Conservation (phyloP, 2,113 vertebrate genomes). For the Xiphophorus hellerii region DNA sequence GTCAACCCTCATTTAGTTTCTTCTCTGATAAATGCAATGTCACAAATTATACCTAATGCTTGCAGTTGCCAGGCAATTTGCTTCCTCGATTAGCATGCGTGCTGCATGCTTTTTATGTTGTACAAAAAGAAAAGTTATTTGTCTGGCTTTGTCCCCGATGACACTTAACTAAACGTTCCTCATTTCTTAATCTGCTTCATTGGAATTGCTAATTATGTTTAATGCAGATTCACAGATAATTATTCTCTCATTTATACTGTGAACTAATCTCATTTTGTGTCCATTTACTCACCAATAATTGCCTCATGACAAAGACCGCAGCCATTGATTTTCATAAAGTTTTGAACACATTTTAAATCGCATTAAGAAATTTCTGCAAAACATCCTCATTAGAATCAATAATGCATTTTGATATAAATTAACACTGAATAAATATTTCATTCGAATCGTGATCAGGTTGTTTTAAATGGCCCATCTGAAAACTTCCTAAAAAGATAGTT, state of each 20-base stretch:
- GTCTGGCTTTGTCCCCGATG: constrained; percentile 58
- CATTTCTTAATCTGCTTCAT: constrained; percentile 64
- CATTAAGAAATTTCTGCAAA: constrained; percentile 21
- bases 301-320: constrained; percentile 29
- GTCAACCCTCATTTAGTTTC: constrained; percentile 51
- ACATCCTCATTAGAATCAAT: constrained; percentile 32
- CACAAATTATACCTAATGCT: constrained; percentile 40
- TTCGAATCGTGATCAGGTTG: not conserved
- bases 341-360: constrained; percentile 31
- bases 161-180: constrained; percentile 60
- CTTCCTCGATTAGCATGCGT: constrained; percentile 59
- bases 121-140: constrained; percentile 37
- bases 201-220: constrained; percentile 70
- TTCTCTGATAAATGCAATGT: constrained; percentile 51
- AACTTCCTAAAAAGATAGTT: not conserved
- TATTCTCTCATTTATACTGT: constrained; percentile 54
- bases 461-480: not conserved
- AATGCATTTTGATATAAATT: constrained; percentile 25
- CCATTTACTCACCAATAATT: constrained; percentile 51
- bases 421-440: constrained; percentile 8
- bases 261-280: constrained; percentile 54
- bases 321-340: constrained; percentile 17
- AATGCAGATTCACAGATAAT: constrained; percentile 70
- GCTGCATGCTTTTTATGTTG: constrained; percentile 43
- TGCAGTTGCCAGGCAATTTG: constrained; percentile 44